These are phyloP conservation scores for Drosophila emarginata DNA, from an alignment of 2,888 invertebrate species.

Conservation along the genomic window DNA sequence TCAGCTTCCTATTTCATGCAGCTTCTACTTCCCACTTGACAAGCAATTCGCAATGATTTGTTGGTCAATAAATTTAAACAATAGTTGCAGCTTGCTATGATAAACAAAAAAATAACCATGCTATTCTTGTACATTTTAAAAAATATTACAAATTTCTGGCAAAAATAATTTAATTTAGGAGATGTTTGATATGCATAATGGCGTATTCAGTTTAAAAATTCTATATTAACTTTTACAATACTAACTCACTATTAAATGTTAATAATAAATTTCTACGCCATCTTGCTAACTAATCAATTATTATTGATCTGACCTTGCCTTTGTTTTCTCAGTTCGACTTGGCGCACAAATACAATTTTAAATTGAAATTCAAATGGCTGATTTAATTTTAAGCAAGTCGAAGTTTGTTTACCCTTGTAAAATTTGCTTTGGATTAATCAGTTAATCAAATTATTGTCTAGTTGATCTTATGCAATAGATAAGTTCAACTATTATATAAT, in stretches of 20 bases:
- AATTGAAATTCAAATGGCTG: neutral
- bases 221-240: neutral
- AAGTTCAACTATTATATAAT: too few relatives aligned
- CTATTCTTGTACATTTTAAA: neutral
- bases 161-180: neutral
- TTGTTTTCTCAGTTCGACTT: neutral
- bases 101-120: neutral
- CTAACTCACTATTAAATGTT: neutral
- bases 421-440: too few relatives aligned
- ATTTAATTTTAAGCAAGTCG: neutral
- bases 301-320: neutral
- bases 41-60: constrained; percentile 7
- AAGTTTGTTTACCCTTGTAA: neutral
- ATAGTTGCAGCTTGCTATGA: neutral
- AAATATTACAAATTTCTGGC: neutral
- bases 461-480: too few relatives aligned
- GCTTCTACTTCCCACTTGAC: constrained; percentile 11
- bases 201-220: neutral
- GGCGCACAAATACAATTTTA: neutral
- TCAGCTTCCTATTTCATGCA: constrained; percentile 2
- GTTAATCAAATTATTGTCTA: too few relatives aligned
- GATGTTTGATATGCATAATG: too few relatives aligned
- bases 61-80: constrained; percentile 10
- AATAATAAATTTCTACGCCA: neutral
- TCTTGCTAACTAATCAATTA: neutral